phyloP scores from a whole-genome alignment of 2,888 invertebrate species.

The Drosophila subsilvestris region DNA sequence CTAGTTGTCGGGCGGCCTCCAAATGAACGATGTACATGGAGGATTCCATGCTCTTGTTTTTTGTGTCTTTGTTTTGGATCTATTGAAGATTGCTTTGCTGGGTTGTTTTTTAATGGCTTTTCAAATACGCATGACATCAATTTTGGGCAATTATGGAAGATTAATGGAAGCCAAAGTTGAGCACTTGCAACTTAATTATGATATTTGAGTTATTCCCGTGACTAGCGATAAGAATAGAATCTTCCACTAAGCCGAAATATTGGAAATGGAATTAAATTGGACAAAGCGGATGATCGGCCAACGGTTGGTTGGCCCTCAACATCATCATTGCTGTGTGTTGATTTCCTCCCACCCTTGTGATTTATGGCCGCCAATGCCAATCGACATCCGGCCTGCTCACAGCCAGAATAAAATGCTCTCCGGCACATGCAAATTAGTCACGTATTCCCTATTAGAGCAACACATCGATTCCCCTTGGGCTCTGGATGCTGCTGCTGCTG shows the following conservation, averaged over 20 bases:
- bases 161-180: slow-evolving; percentile 69
- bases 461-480: slow-evolving; percentile 44
- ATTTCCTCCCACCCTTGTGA: slow-evolving; percentile 8
- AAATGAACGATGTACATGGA: slow-evolving; percentile 52
- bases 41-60: slow-evolving; percentile 5
- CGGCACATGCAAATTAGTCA: slow-evolving; percentile 64
- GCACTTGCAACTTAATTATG: slow-evolving; percentile 62
- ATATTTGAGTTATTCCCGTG: slow-evolving; percentile 51
- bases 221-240: slow-evolving; percentile 45
- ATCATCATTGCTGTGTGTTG: slow-evolving; percentile 23
- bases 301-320: slow-evolving; percentile 11
- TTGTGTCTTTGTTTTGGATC: slow-evolving; percentile 17
- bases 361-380: slow-evolving; percentile 20
- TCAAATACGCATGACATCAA: slow-evolving; percentile 77
- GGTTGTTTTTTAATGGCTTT: slow-evolving; percentile 66
- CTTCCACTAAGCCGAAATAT: slow-evolving; percentile 55
- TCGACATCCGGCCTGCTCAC: slow-evolving; percentile 59
- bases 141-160: slow-evolving; percentile 79
- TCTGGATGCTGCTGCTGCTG: slow-evolving; percentile 12
- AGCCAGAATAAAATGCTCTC: slow-evolving; percentile 26
- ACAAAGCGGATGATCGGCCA: slow-evolving; percentile 19
- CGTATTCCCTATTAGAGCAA: slow-evolving; percentile 68
- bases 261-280: slow-evolving; percentile 34
- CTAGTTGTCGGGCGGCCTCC: slow-evolving; percentile 48
- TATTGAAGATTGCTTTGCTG: slow-evolving; percentile 36